Percentiles rank a stretch among this genome's conserved stretches.
These are phyloP conservation scores for Lithophane semibrunnea DNA, from an alignment of 2,888 invertebrate species.

Conservation along the genomic window DNA sequence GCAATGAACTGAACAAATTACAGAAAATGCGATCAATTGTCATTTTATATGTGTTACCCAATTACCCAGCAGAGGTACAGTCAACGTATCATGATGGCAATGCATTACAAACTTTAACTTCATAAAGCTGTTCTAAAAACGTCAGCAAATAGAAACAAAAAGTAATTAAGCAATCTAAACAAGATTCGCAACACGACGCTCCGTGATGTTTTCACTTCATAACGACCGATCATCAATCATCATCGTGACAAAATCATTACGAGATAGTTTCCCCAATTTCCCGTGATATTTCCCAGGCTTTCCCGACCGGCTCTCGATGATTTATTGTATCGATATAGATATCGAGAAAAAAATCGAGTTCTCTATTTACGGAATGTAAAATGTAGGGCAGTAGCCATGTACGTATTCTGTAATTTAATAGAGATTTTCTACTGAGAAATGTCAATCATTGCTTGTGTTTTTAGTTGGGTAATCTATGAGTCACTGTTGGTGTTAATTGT, in stretches of 20 bases:
- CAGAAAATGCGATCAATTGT: no score
- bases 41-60: no score
- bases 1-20: no score
- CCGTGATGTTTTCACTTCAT: slow-evolving; percentile 54
- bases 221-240: slow-evolving; percentile 58
- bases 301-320: slow-evolving; percentile 64
- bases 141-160: slow-evolving; percentile 23
- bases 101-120: background rate
- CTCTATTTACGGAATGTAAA: slow-evolving; percentile 62
- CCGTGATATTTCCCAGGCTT: slow-evolving; percentile 71
- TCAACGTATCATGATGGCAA: background rate
- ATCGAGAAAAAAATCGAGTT: slow-evolving; percentile 53
- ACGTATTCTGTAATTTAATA: slow-evolving; percentile 55
- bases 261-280: slow-evolving; percentile 66
- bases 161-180: slow-evolving; percentile 55
- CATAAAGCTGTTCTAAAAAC: slow-evolving; percentile 15
- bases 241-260: slow-evolving; percentile 61
- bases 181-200: slow-evolving; percentile 40
- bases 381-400: slow-evolving; percentile 57
- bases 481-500: slow-evolving; percentile 40
- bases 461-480: slow-evolving; percentile 51
- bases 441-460: slow-evolving; percentile 48
- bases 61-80: background rate
- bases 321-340: slow-evolving; percentile 51
- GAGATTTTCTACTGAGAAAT: slow-evolving; percentile 58